Conservation (phyloP, 2,113 vertebrate genomes). For the Accipiter cooperii region DNA sequence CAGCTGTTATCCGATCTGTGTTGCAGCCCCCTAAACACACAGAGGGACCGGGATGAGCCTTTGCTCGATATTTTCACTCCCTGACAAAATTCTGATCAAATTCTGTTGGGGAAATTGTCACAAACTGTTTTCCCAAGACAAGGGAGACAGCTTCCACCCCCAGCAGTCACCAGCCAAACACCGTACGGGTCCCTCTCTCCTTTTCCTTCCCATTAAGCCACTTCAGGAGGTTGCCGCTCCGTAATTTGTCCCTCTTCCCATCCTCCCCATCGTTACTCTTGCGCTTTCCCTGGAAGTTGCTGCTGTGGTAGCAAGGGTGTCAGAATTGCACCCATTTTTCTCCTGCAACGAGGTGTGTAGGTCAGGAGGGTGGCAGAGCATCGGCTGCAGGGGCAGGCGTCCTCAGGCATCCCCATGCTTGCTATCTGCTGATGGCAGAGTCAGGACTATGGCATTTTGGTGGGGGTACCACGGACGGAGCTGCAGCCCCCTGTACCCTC, state of each 20-base stretch:
- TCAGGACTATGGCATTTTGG: background rate
- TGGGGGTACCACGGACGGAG: rapidly evolving
- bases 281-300: background rate
- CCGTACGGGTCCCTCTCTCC: rapidly evolving
- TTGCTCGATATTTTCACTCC: background rate
- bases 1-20: background rate
- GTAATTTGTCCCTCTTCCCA: background rate
- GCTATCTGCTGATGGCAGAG: background rate
- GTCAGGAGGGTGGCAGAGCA: background rate
- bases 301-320: background rate
- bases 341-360: background rate
- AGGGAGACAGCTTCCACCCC: background rate
- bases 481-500: background rate
- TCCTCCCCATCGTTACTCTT: background rate
- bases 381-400: rapidly evolving
- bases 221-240: background rate
- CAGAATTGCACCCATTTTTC: background rate
- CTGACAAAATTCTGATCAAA: background rate
- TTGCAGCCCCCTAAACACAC: background rate
- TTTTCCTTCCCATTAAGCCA: background rate
- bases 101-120: background rate
- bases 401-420: background rate
- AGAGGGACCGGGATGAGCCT: background rate
- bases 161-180: background rate
- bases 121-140: background rate